Conservation (phyloP, 2,797 vertebrate species). For the Sebastes elongatus region DNA sequence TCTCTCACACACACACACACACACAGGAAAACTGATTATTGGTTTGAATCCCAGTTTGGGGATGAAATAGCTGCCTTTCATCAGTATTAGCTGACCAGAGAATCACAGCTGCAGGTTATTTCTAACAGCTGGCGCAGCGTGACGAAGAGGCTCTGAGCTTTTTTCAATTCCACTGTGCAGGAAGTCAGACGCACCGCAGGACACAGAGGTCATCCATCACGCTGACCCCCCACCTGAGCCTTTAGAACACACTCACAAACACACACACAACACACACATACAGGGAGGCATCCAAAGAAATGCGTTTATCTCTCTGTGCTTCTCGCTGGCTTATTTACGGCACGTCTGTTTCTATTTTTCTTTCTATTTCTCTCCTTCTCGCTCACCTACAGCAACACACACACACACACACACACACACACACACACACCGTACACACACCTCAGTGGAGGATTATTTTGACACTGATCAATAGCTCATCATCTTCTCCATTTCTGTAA, state of each 20-base stretch:
- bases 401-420: neutral
- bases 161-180: slow-evolving; percentile 29
- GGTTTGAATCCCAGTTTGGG: neutral
- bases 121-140: neutral
- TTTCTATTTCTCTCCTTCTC: neutral
- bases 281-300: slow-evolving; percentile 1
- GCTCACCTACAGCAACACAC: neutral
- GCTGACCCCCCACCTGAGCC: slow-evolving; percentile 30
- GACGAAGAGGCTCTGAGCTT: neutral
- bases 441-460: slow-evolving; percentile 1
- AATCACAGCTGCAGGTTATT: slow-evolving; percentile 30
- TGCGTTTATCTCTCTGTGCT: neutral
- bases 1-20: neutral
- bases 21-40: neutral
- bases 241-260: slow-evolving; percentile 18
- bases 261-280: slow-evolving; percentile 16
- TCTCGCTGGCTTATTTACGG: neutral
- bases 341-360: slow-evolving; percentile 25
- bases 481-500: slow-evolving; percentile 3
- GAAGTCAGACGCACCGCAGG: slow-evolving; percentile 19
- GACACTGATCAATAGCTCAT: slow-evolving; percentile 48
- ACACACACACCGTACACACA: neutral
- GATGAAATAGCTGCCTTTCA: neutral
- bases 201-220: slow-evolving; percentile 48
- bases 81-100: neutral